phyloP scores from a whole-genome alignment of 2,888 invertebrate genomes.

The Myathropa florea region DNA sequence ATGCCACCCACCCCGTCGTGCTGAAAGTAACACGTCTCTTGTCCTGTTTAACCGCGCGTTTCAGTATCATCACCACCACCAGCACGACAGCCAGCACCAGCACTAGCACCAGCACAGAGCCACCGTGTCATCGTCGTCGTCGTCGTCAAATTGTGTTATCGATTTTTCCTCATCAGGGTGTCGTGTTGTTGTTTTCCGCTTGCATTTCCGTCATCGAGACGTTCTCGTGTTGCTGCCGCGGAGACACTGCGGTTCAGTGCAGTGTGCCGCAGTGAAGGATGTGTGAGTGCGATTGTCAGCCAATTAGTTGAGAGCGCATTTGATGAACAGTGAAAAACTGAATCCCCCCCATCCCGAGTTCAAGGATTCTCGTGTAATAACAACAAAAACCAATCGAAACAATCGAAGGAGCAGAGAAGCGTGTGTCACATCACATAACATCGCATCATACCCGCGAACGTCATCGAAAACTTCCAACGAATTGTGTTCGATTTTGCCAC shows the following conservation, averaged over 20 bases:
- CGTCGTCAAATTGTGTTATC: conserved; percentile 61
- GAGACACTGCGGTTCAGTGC: conserved; percentile 5
- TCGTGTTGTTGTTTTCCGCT: conserved; percentile 64
- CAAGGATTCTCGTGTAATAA: conserved; percentile 63
- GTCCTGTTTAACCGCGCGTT: conserved; percentile 14
- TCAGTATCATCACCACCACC: conserved; percentile 21
- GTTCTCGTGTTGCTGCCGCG: conserved; percentile 18
- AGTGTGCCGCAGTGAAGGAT: conserved; percentile 24
- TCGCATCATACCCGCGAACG: conserved; percentile 20
- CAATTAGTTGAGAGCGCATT: conserved; percentile 47
- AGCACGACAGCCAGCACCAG: neutral
- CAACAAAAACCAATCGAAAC: conserved; percentile 12
- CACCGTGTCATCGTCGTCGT: neutral
- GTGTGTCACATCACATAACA: conserved; percentile 2
- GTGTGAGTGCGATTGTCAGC: conserved; percentile 52
- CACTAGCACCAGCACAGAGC: neutral
- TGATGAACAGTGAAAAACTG: neutral
- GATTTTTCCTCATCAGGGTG: conserved; percentile 61
- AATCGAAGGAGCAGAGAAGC: conserved; percentile 1
- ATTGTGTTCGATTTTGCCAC: conserved; percentile 8
- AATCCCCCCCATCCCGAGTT: conserved; percentile 12
- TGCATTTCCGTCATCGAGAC: conserved; percentile 68
- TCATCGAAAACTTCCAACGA: conserved; percentile 47
- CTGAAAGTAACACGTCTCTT: neutral
- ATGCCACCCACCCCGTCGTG: conserved; percentile 64